These are phyloP conservation scores for Lipophrys pholis DNA, from an alignment of 2,113 vertebrate genomes.

Conservation along the genomic window DNA sequence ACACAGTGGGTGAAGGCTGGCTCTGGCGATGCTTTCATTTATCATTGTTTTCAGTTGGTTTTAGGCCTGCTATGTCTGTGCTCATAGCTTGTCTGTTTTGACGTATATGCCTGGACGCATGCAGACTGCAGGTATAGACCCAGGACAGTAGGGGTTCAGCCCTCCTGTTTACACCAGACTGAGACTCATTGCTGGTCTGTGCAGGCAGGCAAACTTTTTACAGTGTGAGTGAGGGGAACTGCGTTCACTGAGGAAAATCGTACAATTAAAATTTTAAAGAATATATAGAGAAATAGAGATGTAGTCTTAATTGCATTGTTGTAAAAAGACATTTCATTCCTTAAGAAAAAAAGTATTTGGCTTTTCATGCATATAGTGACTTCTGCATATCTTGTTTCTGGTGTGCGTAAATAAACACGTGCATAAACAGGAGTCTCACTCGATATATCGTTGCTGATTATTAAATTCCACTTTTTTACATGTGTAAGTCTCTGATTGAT, in stretches of 20 bases:
- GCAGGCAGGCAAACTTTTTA: conserved; percentile 24
- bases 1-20: conserved; percentile 40
- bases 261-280: not conserved
- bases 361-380: too few relatives aligned
- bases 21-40: conserved; percentile 42
- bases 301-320: too few relatives aligned
- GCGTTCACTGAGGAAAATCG: not conserved
- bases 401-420: not conserved
- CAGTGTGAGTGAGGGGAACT: not conserved
- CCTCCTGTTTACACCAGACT: conserved; percentile 50
- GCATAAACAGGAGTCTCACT: not conserved
- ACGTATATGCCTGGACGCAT: conserved; percentile 53
- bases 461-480: not conserved
- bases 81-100: conserved; percentile 62
- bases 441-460: not conserved
- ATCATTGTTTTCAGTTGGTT: conserved; percentile 44
- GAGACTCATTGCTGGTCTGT: conserved; percentile 23
- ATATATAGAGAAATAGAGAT: too few relatives aligned
- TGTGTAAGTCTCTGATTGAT: not conserved
- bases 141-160: conserved; percentile 51
- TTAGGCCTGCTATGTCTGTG: conserved; percentile 46
- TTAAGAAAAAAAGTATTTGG: too few relatives aligned
- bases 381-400: too few relatives aligned
- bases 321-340: too few relatives aligned
- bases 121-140: conserved; percentile 54